A percentile compares a stretch with the other conserved stretches of the same genome.
phyloP scores from a whole-genome alignment of 2,113 vertebrate species.

The Formicarius rufipectus region DNA sequence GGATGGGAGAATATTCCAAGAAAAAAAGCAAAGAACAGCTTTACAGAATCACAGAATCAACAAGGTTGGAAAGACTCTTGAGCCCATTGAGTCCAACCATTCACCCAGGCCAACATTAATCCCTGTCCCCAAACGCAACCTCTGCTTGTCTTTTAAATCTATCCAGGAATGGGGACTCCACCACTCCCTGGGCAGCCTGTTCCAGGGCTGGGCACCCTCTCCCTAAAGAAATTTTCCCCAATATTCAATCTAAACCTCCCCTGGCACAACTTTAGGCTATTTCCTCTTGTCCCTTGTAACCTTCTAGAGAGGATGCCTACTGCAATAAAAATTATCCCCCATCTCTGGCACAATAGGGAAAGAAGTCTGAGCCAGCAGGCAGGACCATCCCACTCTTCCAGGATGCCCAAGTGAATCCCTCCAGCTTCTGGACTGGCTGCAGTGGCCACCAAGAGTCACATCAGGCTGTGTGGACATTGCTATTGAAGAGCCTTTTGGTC shows the following conservation, averaged over 20 bases:
- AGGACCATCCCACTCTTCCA: neutral
- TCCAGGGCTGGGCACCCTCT: neutral
- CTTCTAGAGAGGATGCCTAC: neutral
- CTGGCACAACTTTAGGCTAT: neutral
- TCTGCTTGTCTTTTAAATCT: neutral
- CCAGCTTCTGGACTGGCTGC: neutral
- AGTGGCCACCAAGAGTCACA: rapidly evolving
- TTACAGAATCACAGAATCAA: neutral
- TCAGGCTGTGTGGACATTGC: neutral
- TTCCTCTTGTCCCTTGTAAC: neutral
- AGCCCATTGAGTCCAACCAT: rapidly evolving
- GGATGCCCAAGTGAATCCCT: neutral
- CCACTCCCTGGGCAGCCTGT: neutral
- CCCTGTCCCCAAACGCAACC: neutral
- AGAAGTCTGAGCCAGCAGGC: neutral
- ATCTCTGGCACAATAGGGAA: neutral
- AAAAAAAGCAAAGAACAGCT: neutral
- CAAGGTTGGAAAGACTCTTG: neutral
- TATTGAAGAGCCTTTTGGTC: neutral
- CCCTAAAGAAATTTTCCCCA: neutral
- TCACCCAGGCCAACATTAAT: neutral
- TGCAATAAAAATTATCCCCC: neutral
- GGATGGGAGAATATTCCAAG: neutral
- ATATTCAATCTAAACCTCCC: neutral
- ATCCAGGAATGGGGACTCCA: neutral